Evolutionary conservation across 2,888 invertebrate species (phyloP).

Genomic region (Leptogaster cylindrica): DNA sequence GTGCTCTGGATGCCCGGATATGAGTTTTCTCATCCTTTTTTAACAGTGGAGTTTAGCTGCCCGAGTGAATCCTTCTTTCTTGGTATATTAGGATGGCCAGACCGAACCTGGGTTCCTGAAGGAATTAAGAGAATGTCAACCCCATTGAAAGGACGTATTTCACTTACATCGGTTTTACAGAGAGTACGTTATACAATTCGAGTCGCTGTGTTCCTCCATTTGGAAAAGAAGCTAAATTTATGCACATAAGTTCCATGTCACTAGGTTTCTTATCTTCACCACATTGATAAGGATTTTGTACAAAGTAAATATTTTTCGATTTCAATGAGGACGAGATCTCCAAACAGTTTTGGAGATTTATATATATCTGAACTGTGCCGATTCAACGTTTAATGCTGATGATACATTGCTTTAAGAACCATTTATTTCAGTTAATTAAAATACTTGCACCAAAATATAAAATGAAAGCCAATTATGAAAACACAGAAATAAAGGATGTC

Average conservation of each 20-base stretch:
- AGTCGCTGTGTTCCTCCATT: not conserved
- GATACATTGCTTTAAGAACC: too few relatives aligned
- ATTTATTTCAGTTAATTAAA: too few relatives aligned
- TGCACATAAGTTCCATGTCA: conserved; percentile 25
- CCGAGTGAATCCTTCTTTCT: not conserved
- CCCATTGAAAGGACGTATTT: not conserved
- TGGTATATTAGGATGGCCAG: not conserved
- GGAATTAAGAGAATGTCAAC: conserved; percentile 15
- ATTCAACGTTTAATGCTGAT: too few relatives aligned
- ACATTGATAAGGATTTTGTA: not conserved
- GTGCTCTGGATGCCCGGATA: conserved; percentile 26
- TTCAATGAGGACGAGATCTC: too few relatives aligned
- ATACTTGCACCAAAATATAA: too few relatives aligned
- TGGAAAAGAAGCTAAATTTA: conserved; percentile 8
- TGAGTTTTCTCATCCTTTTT: not conserved
- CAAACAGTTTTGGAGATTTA: too few relatives aligned
- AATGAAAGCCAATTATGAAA: too few relatives aligned
- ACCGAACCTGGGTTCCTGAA: not conserved
- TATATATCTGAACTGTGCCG: too few relatives aligned
- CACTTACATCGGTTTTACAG: conserved; percentile 7
- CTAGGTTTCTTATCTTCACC: conserved; percentile 13
- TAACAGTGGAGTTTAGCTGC: not conserved
- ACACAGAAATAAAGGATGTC: too few relatives aligned
- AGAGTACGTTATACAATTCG: too few relatives aligned
- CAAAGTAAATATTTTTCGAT: conserved; percentile 15